Percentiles rank a stretch among this genome's conserved stretches.
phyloP scores from a whole-genome alignment of 1,140 invertebrate species.

The Listronotus bonariensis region DNA sequence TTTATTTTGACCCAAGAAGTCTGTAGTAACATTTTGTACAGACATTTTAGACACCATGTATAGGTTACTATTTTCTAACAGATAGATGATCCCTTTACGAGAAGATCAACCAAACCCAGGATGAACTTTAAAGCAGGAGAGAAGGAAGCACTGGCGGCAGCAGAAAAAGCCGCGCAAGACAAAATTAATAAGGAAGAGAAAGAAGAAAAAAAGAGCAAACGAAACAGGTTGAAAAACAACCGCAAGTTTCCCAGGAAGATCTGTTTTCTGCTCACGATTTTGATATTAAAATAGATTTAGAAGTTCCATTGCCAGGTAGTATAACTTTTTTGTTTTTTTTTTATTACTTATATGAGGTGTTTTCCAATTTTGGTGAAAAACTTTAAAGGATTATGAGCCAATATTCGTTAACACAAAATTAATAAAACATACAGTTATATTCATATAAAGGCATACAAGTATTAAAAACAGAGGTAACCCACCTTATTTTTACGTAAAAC shows the following conservation, averaged over 20 bases:
- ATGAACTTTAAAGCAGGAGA: constrained; percentile 75
- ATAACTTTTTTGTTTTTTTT: constrained; percentile 34
- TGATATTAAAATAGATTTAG: constrained; percentile 93
- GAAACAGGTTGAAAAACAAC: constrained; percentile 48
- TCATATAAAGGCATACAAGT: too few species aligned
- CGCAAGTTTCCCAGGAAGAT: constrained; percentile 71
- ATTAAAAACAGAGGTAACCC: too few species aligned
- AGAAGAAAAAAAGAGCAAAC: constrained; percentile 9
- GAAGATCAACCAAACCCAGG: constrained; percentile 86
- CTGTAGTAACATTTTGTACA: too few species aligned
- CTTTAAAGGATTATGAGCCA: too few species aligned
- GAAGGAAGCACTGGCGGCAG: constrained; percentile 49
- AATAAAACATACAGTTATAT: too few species aligned
- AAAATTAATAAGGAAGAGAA: constrained; percentile 39
- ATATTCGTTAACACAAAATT: too few species aligned
- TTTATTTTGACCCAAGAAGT: too few species aligned
- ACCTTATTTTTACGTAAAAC: too few species aligned
- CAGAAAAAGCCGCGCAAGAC: constrained; percentile 39
- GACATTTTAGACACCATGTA: too few species aligned
- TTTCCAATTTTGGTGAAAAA: too few species aligned
- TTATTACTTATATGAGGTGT: too few species aligned
- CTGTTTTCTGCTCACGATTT: constrained; percentile 95
- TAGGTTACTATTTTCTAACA: too few species aligned
- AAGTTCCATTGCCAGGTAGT: constrained; percentile 80
- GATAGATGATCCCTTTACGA: constrained; percentile 91